These are phyloP conservation scores for Notolabrus celidotus DNA, from an alignment of 2,797 vertebrate species.

Conservation along the genomic window DNA sequence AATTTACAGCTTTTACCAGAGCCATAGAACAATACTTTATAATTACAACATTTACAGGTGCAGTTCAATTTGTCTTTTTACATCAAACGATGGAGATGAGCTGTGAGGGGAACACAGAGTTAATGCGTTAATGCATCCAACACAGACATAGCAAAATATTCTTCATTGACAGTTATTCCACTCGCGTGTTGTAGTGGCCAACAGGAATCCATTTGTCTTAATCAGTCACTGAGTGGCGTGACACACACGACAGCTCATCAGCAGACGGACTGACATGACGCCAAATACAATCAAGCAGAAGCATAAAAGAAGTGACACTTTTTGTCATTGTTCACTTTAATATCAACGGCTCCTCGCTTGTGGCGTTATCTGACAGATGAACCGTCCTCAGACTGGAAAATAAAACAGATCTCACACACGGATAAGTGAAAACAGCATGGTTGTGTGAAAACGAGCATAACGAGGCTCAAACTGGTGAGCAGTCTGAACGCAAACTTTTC, in stretches of 20 bases:
- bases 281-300: slow-evolving; percentile 61
- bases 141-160: slow-evolving; percentile 61
- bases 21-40: slow-evolving; percentile 85
- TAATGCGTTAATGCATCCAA: slow-evolving; percentile 46
- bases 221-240: slow-evolving; percentile 28
- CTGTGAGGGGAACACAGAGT: slow-evolving; percentile 59
- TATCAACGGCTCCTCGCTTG: slow-evolving; percentile 28
- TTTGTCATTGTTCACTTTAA: slow-evolving; percentile 29
- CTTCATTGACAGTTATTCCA: slow-evolving; percentile 42
- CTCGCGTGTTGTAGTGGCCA: slow-evolving; percentile 30
- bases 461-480: slow-evolving; percentile 21
- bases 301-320: slow-evolving; percentile 30
- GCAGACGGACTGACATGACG: slow-evolving; percentile 42
- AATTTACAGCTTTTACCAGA: slow-evolving; percentile 87
- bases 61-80: slow-evolving; percentile 73
- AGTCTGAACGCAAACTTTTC: slow-evolving; percentile 43
- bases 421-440: slow-evolving; percentile 40
- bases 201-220: slow-evolving; percentile 35
- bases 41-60: slow-evolving; percentile 88
- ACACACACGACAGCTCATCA: slow-evolving; percentile 23
- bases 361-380: slow-evolving; percentile 12
- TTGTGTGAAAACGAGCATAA: slow-evolving; percentile 20
- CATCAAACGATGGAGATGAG: slow-evolving; percentile 71
- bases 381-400: slow-evolving; percentile 24
- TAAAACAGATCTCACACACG: slow-evolving; percentile 36